Evolutionary conservation across 1,140 invertebrate species (phyloP).

Genomic region (Cotesia chilonis): DNA sequence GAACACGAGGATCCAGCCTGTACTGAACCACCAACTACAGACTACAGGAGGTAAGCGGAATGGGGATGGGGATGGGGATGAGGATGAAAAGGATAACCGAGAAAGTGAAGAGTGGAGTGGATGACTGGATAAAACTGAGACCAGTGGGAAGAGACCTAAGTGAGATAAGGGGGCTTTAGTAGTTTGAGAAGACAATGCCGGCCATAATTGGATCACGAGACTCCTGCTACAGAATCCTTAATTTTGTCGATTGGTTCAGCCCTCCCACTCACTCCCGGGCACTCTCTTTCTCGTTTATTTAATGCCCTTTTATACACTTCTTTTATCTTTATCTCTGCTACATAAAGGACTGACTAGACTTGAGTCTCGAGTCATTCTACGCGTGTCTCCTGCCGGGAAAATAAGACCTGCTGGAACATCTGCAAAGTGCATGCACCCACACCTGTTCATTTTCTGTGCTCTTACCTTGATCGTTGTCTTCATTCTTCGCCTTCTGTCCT

Average conservation of each 20-base stretch:
- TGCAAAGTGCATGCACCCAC: conserved; percentile 13
- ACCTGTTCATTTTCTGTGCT: neutral
- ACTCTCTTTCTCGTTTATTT: conserved; percentile 20
- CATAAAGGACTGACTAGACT: neutral
- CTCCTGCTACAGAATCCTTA: conserved; percentile 54
- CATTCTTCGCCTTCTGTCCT: neutral
- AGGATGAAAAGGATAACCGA: conserved; percentile 12
- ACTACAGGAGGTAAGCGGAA: no score
- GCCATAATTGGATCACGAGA: conserved; percentile 58
- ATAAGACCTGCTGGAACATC: neutral
- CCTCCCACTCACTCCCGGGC: conserved; percentile 28
- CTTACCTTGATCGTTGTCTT: neutral
- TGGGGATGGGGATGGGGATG: neutral
- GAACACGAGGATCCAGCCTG: conserved; percentile 23
- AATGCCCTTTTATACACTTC: conserved; percentile 35
- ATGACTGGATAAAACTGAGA: conserved; percentile 40
- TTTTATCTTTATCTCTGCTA: conserved; percentile 25
- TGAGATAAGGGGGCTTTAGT: conserved; percentile 54
- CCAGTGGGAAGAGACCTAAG: conserved; percentile 42
- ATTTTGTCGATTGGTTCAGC: conserved; percentile 51
- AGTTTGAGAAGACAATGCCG: conserved; percentile 56
- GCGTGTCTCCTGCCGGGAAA: neutral
- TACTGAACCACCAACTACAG: no score
- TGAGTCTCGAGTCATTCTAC: neutral
- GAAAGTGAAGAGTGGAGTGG: conserved; percentile 33